Evolutionary conservation across 1,140 invertebrate species (phyloP), one percentile per base, ranked within the genome.

Genomic region (Drosophila ercepeae): DNA sequence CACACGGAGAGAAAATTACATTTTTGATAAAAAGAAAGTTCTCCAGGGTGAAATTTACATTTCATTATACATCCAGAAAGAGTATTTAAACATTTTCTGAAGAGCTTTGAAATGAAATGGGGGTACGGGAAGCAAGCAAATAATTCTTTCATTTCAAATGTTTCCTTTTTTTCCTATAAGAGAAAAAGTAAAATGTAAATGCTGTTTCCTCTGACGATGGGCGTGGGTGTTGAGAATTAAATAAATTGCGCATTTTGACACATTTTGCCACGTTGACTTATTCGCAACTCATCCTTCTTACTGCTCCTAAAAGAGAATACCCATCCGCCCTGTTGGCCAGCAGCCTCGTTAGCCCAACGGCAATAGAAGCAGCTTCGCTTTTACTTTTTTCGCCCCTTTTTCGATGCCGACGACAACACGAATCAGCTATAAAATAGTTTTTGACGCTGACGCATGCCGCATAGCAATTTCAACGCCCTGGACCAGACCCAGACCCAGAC

Each of bases 171-270:
- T 54, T 60, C 39, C 32, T 9, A 34, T 57, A 25, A 25, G 18
- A 6, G 3, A 1, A 11, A 32, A 49, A 49, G 6, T 11, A 60
- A 29, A 51, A 45, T 65, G 21, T 9, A 45, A 25, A 67, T 63
- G 58, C 23, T 36, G 18, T 3, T 6, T 18, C 3, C 5, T 9
- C 27, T 7, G 1, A 23, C 21, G 50, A 42, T 65, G 25, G 57
- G 32, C 51, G 7, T n/a, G 9, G 32, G 32, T 53, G 71, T 57
- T 36, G 76, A 75, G 81, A 88, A 88, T 88, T 89, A 88, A 82
- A 88, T 89, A 89, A 88, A 88, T 88, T 78, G 82, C 70, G 59
- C 83, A 89, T 88, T 88, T 88, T 89, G 82, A 88, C 83, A 88
- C 83, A 88, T 88, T 88, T 79, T 88, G 82, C 77, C 63, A 79